phyloP scores from a whole-genome alignment of 2,113 vertebrate species.

The Trematocara marginatum region DNA sequence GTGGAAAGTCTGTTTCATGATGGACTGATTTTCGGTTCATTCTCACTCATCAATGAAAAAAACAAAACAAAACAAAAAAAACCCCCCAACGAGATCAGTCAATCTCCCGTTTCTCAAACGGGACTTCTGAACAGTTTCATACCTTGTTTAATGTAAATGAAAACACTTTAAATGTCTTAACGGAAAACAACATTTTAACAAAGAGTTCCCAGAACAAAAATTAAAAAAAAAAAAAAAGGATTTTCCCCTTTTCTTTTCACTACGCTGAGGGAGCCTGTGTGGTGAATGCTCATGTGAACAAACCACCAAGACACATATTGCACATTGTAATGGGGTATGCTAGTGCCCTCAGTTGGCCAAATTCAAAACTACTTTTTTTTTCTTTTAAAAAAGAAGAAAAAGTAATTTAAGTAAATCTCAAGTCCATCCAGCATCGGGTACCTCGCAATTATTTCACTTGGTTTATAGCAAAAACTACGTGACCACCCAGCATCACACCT shows the following conservation, averaged over 20 bases:
- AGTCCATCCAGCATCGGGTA: slow-evolving; percentile 8
- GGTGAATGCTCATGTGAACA: background rate
- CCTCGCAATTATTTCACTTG: background rate
- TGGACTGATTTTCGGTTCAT: background rate
- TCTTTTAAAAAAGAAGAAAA: background rate
- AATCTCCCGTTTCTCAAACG: background rate
- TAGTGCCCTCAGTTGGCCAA: background rate
- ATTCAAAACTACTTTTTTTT: background rate
- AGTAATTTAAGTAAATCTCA: background rate
- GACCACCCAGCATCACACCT: background rate
- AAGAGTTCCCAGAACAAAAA: background rate
- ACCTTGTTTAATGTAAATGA: background rate
- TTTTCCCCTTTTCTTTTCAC: background rate
- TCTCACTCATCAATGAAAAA: background rate
- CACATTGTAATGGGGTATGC: background rate
- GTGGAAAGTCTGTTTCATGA: background rate
- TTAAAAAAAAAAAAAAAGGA: background rate
- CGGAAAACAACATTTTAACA: background rate
- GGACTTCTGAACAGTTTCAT: background rate
- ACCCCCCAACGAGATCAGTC: background rate
- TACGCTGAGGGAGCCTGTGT: background rate
- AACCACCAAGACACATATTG: background rate
- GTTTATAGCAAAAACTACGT: background rate
- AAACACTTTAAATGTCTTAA: background rate
- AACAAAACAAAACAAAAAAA: background rate